Evolutionary conservation across 1,140 invertebrate species (phyloP).

Genomic region (Holcopasites calliopsidis): DNA sequence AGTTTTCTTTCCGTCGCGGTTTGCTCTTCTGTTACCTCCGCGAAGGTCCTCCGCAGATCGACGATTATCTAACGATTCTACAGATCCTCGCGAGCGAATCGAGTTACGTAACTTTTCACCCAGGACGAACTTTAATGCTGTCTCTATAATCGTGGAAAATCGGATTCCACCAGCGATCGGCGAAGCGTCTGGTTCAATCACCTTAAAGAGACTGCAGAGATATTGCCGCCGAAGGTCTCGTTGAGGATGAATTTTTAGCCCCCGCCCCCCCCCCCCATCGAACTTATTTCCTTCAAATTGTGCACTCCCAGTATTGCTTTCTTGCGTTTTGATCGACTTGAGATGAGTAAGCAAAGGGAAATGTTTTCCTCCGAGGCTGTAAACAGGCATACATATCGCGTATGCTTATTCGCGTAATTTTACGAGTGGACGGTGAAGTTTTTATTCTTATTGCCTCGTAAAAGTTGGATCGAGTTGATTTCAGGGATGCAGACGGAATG

Average conservation of each 20-base stretch:
- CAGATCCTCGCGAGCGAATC: background rate
- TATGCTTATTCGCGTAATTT: background rate
- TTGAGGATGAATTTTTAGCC: too few species aligned
- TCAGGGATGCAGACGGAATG: background rate
- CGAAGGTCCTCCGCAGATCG: background rate
- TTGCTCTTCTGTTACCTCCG: slow-evolving; percentile 42
- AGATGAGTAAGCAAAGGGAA: background rate
- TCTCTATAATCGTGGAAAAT: slow-evolving; percentile 43
- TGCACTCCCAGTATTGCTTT: background rate
- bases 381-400: background rate
- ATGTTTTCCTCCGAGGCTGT: background rate
- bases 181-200: too few species aligned
- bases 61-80: slow-evolving; percentile 19
- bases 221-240: too few species aligned
- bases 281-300: background rate
- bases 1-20: slow-evolving; percentile 20
- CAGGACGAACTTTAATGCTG: slow-evolving; percentile 18
- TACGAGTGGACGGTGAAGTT: background rate
- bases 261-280: too few species aligned
- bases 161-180: slow-evolving; percentile 12
- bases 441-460: slow-evolving; percentile 44
- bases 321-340: too few species aligned
- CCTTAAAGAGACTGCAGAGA: too few species aligned
- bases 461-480: slow-evolving; percentile 21
- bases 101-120: background rate